These are phyloP conservation scores for Indicator indicator DNA, from an alignment of 2,113 vertebrate genomes.

Conservation along the genomic window DNA sequence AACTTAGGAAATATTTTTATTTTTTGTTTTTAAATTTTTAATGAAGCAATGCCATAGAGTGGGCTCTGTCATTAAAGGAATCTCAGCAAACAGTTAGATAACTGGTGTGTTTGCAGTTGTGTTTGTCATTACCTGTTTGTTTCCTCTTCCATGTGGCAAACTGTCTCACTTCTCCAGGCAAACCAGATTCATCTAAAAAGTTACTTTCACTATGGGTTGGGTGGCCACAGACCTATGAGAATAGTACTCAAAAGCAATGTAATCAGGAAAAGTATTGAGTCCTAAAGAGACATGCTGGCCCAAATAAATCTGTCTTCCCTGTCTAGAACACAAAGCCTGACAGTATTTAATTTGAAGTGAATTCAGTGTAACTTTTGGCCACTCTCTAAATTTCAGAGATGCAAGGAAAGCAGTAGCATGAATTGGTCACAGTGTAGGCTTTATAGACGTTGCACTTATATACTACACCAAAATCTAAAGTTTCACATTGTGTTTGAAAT, in stretches of 20 bases:
- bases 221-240: not conserved
- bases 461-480: constrained; percentile 72
- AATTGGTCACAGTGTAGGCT: constrained; percentile 55
- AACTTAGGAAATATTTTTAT: constrained; percentile 42
- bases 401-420: constrained; percentile 28
- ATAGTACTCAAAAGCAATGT: not conserved
- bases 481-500: constrained; percentile 77
- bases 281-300: not conserved
- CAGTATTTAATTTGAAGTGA: not conserved
- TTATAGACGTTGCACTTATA: constrained; percentile 50
- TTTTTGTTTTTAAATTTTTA: constrained; percentile 30
- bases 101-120: constrained; percentile 6
- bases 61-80: constrained; percentile 16
- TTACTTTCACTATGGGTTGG: not conserved
- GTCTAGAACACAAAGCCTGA: not conserved
- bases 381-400: not conserved
- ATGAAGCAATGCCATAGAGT: constrained; percentile 57
- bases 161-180: not conserved
- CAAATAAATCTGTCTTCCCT: not conserved
- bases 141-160: not conserved
- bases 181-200: not conserved
- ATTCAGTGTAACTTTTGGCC: constrained; percentile 13
- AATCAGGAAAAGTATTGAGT: not conserved
- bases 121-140: not conserved
- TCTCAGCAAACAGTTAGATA: constrained; percentile 3